phyloP scores from a whole-genome alignment of 1,140 invertebrate species.

The Protaetia brevitarsis region DNA sequence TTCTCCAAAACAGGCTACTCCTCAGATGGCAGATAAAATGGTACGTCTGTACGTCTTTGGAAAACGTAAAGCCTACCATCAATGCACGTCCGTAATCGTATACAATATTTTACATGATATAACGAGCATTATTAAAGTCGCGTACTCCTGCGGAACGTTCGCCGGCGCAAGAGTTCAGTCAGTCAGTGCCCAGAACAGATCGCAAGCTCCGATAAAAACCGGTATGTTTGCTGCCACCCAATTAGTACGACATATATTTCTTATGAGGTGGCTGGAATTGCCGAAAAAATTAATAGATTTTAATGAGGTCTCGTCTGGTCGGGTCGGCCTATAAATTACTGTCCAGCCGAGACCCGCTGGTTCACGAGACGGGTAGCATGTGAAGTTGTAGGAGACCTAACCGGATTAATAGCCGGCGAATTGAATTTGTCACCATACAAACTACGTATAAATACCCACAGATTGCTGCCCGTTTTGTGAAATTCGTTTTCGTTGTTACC shows the following conservation, averaged over 20 bases:
- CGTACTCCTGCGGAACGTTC: neutral
- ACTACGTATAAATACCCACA: no score
- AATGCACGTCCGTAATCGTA: neutral
- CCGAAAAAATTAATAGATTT: constrained; percentile 27
- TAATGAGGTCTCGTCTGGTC: constrained; percentile 24
- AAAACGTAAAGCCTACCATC: neutral
- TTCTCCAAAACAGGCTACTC: neutral
- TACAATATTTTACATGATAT: constrained; percentile 17
- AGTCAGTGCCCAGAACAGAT: neutral
- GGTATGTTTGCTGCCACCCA: constrained; percentile 34
- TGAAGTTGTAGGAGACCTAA: neutral
- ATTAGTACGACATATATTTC: constrained; percentile 34
- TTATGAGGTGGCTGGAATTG: constrained; percentile 26
- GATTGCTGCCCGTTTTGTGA: no score
- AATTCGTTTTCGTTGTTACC: no score
- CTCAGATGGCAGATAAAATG: constrained; percentile 5
- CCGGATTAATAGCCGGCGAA: neutral
- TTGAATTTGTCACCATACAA: neutral
- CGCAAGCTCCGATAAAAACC: constrained; percentile 30
- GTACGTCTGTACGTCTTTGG: neutral
- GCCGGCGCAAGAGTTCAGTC: neutral
- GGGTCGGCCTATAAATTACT: neutral
- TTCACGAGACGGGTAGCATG: neutral
- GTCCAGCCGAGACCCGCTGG: neutral
- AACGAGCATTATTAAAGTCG: constrained; percentile 8